These are phyloP conservation scores for Leuciscus waleckii DNA, from an alignment of 2,797 vertebrate genomes.

Conservation along the genomic window DNA sequence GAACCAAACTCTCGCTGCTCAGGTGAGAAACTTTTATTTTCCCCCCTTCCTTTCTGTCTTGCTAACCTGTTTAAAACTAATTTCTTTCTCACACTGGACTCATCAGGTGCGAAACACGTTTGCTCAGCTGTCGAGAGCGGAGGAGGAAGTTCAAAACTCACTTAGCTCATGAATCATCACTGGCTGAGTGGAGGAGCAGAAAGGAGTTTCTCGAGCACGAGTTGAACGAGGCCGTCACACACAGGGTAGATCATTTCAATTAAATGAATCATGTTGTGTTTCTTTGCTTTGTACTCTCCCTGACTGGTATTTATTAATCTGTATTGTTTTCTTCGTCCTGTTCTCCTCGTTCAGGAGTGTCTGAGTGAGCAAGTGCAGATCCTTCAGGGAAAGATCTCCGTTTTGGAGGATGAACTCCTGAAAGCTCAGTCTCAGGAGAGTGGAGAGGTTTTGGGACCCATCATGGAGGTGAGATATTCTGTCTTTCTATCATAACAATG, in stretches of 20 bases:
- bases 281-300: not conserved
- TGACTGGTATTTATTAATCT: not conserved
- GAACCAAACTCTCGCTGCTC: constrained; percentile 88
- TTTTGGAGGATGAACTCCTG: constrained; percentile 86
- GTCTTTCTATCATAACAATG: not conserved
- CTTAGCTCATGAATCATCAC: constrained; percentile 60
- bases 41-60: not conserved
- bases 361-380: constrained; percentile 89
- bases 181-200: constrained; percentile 68
- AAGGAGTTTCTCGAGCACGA: constrained; percentile 63
- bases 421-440: constrained; percentile 76
- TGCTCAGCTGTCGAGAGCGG: constrained; percentile 66
- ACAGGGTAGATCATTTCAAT: constrained; percentile 67
- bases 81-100: not conserved
- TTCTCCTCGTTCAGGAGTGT: constrained; percentile 77
- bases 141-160: constrained; percentile 71
- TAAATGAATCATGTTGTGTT: not conserved
- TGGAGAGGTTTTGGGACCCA: constrained; percentile 90
- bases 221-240: constrained; percentile 67
- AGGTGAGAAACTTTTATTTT: constrained; percentile 73
- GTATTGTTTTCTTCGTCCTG: not conserved
- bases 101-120: constrained; percentile 69
- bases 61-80: not conserved
- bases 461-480: constrained; percentile 84
- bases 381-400: constrained; percentile 88